Conservation (phyloP, 2,888 invertebrate species). For the Plebejus argus region DNA sequence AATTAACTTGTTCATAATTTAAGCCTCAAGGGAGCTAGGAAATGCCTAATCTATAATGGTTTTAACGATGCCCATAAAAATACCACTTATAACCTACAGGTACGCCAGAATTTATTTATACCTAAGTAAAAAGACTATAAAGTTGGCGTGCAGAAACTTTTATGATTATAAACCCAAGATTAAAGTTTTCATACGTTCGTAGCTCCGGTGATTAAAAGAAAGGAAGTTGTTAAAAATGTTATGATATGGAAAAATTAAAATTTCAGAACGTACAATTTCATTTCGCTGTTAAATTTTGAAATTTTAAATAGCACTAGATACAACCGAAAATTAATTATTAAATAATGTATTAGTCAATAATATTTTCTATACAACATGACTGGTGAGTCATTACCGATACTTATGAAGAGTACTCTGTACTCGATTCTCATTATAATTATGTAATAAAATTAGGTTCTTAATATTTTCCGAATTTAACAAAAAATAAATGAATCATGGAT, state of each 20-base stretch:
- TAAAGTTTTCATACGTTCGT: slow-evolving; percentile 27
- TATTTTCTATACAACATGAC: too few species aligned
- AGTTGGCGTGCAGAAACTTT: slow-evolving; percentile 30
- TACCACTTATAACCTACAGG: slow-evolving; percentile 17
- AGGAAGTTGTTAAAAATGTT: slow-evolving; percentile 23
- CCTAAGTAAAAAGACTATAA: slow-evolving; percentile 24
- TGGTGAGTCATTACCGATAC: too few species aligned
- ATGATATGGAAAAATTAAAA: not conserved
- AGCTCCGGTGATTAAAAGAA: slow-evolving; percentile 1
- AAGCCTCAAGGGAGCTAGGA: not conserved
- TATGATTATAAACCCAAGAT: slow-evolving; percentile 25
- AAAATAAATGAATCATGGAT: too few species aligned
- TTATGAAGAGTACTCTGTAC: too few species aligned
- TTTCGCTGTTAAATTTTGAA: not conserved
- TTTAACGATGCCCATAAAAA: slow-evolving; percentile 22
- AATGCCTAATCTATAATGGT: not conserved
- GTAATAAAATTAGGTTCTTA: too few species aligned
- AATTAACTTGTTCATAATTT: slow-evolving; percentile 12
- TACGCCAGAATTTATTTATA: slow-evolving; percentile 6
- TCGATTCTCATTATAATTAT: too few species aligned
- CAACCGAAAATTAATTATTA: too few species aligned
- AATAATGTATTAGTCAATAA: too few species aligned
- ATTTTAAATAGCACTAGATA: too few species aligned
- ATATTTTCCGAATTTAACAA: too few species aligned
- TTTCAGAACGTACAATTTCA: not conserved